phyloP scores from a whole-genome alignment of 1,140 invertebrate genomes.

The Diachasmimorpha longicaudata region DNA sequence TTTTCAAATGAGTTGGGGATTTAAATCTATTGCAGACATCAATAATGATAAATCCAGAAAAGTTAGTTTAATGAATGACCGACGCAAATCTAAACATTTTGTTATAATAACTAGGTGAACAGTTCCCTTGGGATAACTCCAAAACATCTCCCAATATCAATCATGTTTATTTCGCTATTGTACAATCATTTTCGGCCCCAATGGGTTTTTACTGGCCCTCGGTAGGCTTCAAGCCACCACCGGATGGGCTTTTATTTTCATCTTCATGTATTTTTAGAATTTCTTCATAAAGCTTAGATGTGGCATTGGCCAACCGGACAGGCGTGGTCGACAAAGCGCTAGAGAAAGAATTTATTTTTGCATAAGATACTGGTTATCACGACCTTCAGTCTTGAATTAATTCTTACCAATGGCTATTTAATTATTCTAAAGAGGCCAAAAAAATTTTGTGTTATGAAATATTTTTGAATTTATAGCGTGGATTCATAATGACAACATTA shows the following conservation, averaged over 20 bases:
- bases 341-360: not conserved
- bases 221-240: not conserved
- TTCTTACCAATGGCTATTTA: not conserved
- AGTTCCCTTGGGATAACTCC: too few relatives aligned
- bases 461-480: not conserved
- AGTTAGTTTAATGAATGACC: too few relatives aligned
- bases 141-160: too few relatives aligned
- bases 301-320: constrained; percentile 9
- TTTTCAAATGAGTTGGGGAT: not conserved
- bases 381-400: not conserved
- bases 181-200: not conserved
- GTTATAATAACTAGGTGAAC: too few relatives aligned
- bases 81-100: too few relatives aligned
- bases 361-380: not conserved
- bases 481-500: not conserved
- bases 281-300: constrained; percentile 11
- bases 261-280: constrained; percentile 24
- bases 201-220: not conserved
- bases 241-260: constrained; percentile 18
- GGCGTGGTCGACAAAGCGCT: constrained; percentile 4
- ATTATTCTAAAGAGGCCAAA: not conserved
- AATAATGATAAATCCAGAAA: not conserved
- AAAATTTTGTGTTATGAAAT: not conserved
- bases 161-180: not conserved
- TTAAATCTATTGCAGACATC: not conserved